A percentile compares a stretch with the other conserved stretches of the same genome.
Evolutionary conservation across 2,797 vertebrate genomes (phyloP).

Genomic region (Nannoperca obscura): DNA sequence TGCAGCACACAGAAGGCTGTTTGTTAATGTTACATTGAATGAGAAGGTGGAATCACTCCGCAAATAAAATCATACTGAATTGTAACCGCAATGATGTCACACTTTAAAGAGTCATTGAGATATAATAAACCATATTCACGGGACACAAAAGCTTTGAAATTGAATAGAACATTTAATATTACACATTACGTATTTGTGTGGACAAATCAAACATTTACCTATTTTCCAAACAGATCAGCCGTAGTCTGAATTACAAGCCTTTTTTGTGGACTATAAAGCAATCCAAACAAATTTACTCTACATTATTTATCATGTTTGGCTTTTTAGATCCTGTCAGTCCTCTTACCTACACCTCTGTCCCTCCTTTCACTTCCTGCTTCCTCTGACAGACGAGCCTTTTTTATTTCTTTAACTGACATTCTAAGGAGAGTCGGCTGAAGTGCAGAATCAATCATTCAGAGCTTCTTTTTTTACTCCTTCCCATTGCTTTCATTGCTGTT

Average conservation of each 20-base stretch:
- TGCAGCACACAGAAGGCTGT: not conserved
- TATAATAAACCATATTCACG: not conserved
- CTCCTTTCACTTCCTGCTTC: conserved; percentile 25
- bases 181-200: not conserved
- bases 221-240: not conserved
- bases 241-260: not conserved
- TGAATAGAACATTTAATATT: not conserved
- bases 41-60: not conserved
- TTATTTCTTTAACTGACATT: conserved; percentile 40
- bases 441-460: conserved; percentile 58
- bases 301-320: conserved; percentile 53
- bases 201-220: not conserved
- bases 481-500: conserved; percentile 80
- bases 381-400: conserved; percentile 44
- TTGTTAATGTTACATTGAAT: not conserved
- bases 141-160: not conserved
- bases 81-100: conserved; percentile 1
- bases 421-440: conserved; percentile 48
- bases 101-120: not conserved
- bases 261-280: conserved; percentile 11
- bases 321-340: conserved; percentile 36
- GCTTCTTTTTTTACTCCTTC: conserved; percentile 2
- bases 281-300: conserved; percentile 13
- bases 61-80: not conserved
- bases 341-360: not conserved